Evolutionary conservation across 2,888 invertebrate species (phyloP), one percentile per base, ranked within the genome.

Genomic region (Hetaerina titia): DNA sequence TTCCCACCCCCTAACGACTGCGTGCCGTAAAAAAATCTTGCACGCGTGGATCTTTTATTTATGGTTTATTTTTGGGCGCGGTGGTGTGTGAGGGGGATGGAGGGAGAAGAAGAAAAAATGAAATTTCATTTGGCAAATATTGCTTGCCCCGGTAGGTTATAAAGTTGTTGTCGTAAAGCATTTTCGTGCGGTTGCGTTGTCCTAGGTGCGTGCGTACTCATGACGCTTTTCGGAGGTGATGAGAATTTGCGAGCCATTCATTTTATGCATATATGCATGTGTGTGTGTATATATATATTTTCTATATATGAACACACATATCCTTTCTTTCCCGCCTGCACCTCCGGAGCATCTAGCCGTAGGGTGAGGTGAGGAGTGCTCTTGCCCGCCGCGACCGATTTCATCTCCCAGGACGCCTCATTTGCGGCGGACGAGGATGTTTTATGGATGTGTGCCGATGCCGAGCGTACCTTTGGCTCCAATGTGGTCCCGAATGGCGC

Each of bases 111-210:
- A 25, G 45, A 90, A 89, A 89, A 90, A 90, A n/a, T 8, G n/a
- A 81, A 90, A 74, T 69, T 92, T 92, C 69, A 56, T 69, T 92
- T 74, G 69, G 56, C 69, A 69, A 31, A 90, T 90, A 90, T 90
- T 90, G 90, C 63, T 64, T 31, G 45, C 90, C 81, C 19, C 22
- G 64, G 64, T 64, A 64, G 89, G 90, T 90, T 64, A 45, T 64
- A 90, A 64, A 90, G 90, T 64, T 64, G 19, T 45, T 64, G 90
- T 64, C 90, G 45, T 90, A 90, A 90, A 69, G 25, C 64, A 45
- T 31, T 60, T 60, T 64, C 17, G 90, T 9, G 90, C 58, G 89
- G 57, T 2, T 19, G 31, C 45, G 89, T 64, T 45, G 22, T 31
- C 69, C 81, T 25, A 31, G 4, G 22, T 31, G 22, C 11, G 81